phyloP scores from a whole-genome alignment of 1,140 invertebrate species.

The Drosophila arizonae region DNA sequence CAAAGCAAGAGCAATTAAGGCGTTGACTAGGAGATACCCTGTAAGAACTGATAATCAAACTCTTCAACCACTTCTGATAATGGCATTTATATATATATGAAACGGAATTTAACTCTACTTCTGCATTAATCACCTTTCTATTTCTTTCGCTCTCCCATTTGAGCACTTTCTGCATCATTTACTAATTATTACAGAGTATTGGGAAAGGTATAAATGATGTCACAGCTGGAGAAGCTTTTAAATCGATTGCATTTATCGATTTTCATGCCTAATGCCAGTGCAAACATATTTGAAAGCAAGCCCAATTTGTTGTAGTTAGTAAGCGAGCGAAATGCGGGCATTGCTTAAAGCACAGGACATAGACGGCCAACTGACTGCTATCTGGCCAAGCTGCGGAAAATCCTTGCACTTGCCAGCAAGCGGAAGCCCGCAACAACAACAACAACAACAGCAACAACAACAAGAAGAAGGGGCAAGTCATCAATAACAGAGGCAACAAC shows the following conservation, averaged over 20 bases:
- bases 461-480: constrained; percentile 41
- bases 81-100: too few relatives aligned
- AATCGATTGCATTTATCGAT: constrained; percentile 63
- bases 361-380: constrained; percentile 44
- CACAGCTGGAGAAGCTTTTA: constrained; percentile 27
- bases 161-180: too few relatives aligned
- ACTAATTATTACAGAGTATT: not conserved
- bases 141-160: too few relatives aligned
- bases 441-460: constrained; percentile 3
- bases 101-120: too few relatives aligned
- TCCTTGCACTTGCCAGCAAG: constrained; percentile 58
- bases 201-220: not conserved
- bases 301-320: constrained; percentile 56
- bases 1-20: not conserved
- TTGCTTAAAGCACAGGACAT: constrained; percentile 56
- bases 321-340: constrained; percentile 1
- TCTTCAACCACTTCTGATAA: not conserved
- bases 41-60: not conserved
- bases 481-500: constrained; percentile 58
- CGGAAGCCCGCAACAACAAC: constrained; percentile 48
- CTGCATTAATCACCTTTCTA: too few relatives aligned
- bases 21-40: constrained; percentile 12
- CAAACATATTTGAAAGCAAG: constrained; percentile 43
- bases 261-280: constrained; percentile 34
- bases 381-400: constrained; percentile 50